Evolutionary conservation across 2,888 invertebrate genomes (phyloP).

Genomic region (Hesperia comma): DNA sequence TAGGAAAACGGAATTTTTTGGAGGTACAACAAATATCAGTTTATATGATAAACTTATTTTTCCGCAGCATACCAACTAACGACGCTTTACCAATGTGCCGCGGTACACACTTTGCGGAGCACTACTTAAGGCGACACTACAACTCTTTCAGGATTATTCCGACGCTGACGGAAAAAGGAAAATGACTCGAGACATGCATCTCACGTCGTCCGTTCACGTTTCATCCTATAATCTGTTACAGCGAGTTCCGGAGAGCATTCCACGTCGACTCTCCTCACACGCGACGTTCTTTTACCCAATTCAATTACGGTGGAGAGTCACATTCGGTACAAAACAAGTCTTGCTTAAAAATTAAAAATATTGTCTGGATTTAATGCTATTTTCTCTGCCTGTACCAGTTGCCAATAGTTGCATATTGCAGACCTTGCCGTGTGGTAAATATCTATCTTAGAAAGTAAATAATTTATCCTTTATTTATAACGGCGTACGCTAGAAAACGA

Average conservation of each 20-base stretch:
- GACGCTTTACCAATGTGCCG: too few species aligned
- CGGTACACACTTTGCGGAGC: too few species aligned
- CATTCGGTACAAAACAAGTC: conserved; percentile 1
- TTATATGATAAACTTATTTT: too few species aligned
- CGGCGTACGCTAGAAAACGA: too few species aligned
- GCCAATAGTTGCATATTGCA: too few species aligned
- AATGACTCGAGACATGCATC: neutral
- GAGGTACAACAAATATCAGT: too few species aligned
- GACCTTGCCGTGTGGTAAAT: too few species aligned
- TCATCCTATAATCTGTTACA: conserved; percentile 7
- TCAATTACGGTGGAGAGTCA: conserved; percentile 1
- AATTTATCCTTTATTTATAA: too few species aligned
- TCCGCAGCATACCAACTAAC: too few species aligned
- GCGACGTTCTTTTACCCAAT: neutral
- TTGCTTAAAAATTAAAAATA: neutral
- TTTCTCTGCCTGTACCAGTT: too few species aligned
- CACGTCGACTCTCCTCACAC: neutral
- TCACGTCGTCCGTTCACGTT: conserved; percentile 11
- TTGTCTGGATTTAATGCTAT: neutral
- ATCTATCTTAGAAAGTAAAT: too few species aligned
- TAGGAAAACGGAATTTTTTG: too few species aligned
- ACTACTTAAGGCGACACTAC: neutral
- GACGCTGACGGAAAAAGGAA: neutral
- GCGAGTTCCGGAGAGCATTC: neutral
- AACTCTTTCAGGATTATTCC: neutral